A percentile compares a stretch with the other conserved stretches of the same genome.
phyloP scores from a whole-genome alignment of 2,797 vertebrate species.

The Pantherophis alleghaniensis region DNA sequence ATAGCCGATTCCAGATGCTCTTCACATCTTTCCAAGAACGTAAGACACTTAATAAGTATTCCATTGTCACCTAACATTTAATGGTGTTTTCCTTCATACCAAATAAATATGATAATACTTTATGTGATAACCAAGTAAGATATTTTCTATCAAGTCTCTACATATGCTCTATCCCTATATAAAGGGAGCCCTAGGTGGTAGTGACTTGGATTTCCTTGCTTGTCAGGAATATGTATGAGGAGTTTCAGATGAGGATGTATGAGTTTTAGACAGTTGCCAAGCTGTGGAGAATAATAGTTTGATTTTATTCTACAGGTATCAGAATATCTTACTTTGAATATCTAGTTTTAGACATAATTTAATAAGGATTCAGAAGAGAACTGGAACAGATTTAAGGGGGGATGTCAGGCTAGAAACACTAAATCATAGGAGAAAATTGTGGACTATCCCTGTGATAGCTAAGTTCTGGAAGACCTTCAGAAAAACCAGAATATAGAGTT shows the following conservation, averaged over 20 bases:
- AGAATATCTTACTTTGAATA: neutral
- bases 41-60: slow-evolving; percentile 72
- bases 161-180: neutral
- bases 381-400: neutral
- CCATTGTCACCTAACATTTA: neutral
- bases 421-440: neutral
- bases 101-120: neutral
- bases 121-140: neutral
- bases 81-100: slow-evolving; percentile 34
- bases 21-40: slow-evolving; percentile 99
- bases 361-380: neutral
- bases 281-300: neutral
- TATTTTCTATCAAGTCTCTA: neutral
- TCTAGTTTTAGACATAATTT: neutral
- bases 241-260: no score
- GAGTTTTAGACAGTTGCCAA: neutral
- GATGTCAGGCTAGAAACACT: neutral
- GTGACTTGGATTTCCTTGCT: neutral
- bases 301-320: neutral
- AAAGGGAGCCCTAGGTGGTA: neutral
- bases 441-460: neutral
- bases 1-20: slow-evolving; percentile 94
- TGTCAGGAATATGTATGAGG: neutral
- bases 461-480: neutral
- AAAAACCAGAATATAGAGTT: neutral